Conservation (phyloP, 2,888 invertebrate genomes). For the Drosophila suboccidentalis region DNA sequence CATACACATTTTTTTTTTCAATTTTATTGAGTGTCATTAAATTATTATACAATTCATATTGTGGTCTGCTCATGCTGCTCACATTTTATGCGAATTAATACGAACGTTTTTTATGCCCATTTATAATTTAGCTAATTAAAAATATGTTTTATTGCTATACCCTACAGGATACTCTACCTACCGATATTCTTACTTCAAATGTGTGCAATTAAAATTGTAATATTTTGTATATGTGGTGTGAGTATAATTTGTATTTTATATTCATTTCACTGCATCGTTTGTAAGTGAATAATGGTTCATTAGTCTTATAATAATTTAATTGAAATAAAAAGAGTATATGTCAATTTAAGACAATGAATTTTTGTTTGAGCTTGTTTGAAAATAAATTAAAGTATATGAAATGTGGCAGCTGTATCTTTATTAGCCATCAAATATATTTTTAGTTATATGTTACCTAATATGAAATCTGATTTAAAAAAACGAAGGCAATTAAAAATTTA, state of each 20-base stretch:
- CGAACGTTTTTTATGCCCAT: slow-evolving; percentile 15
- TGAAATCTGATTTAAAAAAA: no score
- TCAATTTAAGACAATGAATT: no score
- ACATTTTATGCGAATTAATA: slow-evolving; percentile 10
- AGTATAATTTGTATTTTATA: not conserved
- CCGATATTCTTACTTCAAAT: not conserved
- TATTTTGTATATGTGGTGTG: not conserved
- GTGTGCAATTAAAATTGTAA: not conserved
- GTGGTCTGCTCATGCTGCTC: slow-evolving; percentile 30
- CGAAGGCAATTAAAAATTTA: no score
- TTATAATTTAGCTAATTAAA: slow-evolving; percentile 13
- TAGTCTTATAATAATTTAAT: not conserved
- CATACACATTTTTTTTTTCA: slow-evolving; percentile 30
- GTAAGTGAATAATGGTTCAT: not conserved
- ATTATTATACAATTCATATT: slow-evolving; percentile 62
- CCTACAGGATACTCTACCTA: not conserved
- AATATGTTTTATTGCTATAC: not conserved
- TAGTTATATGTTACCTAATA: no score
- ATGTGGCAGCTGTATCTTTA: no score
- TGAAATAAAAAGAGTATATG: not conserved
- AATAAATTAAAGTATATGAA: no score
- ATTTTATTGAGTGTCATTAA: slow-evolving; percentile 67
- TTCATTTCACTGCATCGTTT: not conserved
- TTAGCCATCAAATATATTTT: no score
- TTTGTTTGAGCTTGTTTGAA: no score